Evolutionary conservation across 2,888 invertebrate species (phyloP).

Genomic region (Polia nebulosa): DNA sequence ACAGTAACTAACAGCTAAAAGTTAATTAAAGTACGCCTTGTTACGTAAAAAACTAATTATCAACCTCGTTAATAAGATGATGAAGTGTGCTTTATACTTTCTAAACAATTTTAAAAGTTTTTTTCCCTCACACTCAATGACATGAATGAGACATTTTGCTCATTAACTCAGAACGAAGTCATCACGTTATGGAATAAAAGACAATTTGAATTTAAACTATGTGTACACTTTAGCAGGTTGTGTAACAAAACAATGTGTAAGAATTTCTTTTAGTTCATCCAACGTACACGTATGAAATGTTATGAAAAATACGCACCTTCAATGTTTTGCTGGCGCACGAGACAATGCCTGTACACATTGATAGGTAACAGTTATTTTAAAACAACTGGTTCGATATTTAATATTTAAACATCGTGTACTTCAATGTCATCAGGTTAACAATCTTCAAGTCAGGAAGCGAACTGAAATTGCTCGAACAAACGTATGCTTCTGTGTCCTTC

Average conservation of each 20-base stretch:
- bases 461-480: conserved; percentile 7
- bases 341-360: conserved; percentile 38
- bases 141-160: conserved; percentile 48
- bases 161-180: conserved; percentile 44
- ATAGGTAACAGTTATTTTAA: conserved; percentile 42
- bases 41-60: conserved; percentile 63
- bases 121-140: conserved; percentile 57
- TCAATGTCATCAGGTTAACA: conserved; percentile 56
- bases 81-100: conserved; percentile 59
- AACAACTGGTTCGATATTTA: conserved; percentile 50
- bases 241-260: conserved; percentile 38
- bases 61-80: conserved; percentile 52
- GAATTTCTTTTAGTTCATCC: conserved; percentile 28
- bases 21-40: conserved; percentile 54
- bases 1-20: conserved; percentile 49
- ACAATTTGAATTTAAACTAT: conserved; percentile 12
- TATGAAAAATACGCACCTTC: conserved; percentile 44
- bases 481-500: conserved; percentile 21
- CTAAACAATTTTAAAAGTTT: conserved; percentile 58
- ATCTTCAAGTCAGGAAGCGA: conserved; percentile 42
- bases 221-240: conserved; percentile 4
- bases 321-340: conserved; percentile 45
- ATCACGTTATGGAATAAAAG: conserved; percentile 6
- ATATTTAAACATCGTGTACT: conserved; percentile 41
- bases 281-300: conserved; percentile 28